Evolutionary conservation across 2,797 vertebrate genomes (phyloP).

Genomic region (Enteromius viviparus): DNA sequence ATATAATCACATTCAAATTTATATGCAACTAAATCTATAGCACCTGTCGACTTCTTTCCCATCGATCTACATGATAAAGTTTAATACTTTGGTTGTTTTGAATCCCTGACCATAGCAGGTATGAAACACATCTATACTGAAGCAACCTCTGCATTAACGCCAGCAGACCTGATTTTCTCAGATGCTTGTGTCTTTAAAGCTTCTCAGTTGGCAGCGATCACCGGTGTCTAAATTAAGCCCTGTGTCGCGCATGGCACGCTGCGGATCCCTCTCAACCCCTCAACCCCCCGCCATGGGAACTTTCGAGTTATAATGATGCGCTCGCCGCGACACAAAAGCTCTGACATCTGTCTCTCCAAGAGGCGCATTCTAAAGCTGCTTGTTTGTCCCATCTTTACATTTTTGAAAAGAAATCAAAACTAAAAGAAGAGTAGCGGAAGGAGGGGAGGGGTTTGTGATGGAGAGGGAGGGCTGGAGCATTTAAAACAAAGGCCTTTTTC

Average conservation of each 20-base stretch:
- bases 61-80: neutral
- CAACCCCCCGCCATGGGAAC: constrained; percentile 78
- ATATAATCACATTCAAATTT: neutral
- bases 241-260: constrained; percentile 71
- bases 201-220: constrained; percentile 74
- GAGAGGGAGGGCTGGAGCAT: constrained; percentile 66
- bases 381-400: constrained; percentile 75
- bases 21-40: neutral
- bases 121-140: neutral
- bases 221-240: constrained; percentile 80
- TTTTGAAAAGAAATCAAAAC: constrained; percentile 77
- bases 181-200: constrained; percentile 78
- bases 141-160: constrained; percentile 50
- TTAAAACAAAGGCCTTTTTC: constrained; percentile 76
- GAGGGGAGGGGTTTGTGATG: constrained; percentile 62
- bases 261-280: constrained; percentile 68
- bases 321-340: constrained; percentile 77
- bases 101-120: neutral
- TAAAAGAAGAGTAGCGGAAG: constrained; percentile 67
- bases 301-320: constrained; percentile 82
- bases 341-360: constrained; percentile 81
- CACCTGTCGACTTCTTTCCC: neutral
- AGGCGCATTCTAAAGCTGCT: constrained; percentile 74
- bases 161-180: constrained; percentile 77
- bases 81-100: neutral